Conservation (phyloP, 2,113 vertebrate genomes). For the Morone chrysops region DNA sequence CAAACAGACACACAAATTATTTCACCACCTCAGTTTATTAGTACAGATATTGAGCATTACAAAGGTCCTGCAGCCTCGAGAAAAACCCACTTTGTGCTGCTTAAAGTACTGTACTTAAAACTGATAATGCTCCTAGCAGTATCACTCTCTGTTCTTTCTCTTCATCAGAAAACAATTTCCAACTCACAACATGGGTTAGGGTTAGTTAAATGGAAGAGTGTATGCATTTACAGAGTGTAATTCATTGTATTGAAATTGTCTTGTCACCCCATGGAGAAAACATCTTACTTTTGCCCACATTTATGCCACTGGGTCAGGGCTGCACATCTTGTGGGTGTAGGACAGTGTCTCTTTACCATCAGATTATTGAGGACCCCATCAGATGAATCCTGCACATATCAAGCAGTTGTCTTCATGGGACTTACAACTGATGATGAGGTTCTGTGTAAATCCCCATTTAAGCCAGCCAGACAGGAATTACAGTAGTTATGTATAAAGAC, state of each 20-base stretch:
- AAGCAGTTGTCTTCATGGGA: not conserved
- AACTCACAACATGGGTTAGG: not conserved
- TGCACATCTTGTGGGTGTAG: not conserved
- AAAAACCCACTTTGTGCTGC: not conserved
- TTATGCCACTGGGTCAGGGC: too few species aligned
- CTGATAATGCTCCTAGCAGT: not conserved
- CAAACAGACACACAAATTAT: not conserved
- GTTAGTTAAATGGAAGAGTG: not conserved
- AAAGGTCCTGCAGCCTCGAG: not conserved
- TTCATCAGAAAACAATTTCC: not conserved
- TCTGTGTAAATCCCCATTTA: not conserved
- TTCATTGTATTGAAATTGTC: not conserved
- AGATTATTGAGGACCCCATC: not conserved
- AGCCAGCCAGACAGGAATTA: not conserved
- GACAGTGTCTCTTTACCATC: not conserved
- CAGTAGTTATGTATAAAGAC: not conserved
- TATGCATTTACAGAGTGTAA: not conserved
- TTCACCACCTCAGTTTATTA: slow-evolving; percentile 5
- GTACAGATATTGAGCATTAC: not conserved
- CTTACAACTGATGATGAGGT: not conserved
- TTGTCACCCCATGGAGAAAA: too few species aligned
- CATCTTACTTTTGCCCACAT: not conserved
- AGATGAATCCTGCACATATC: not conserved
- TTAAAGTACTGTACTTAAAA: not conserved
- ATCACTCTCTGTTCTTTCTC: too few species aligned